These are phyloP conservation scores for Chloebia gouldiae DNA, from an alignment of 2,113 vertebrate species.

Conservation along the genomic window DNA sequence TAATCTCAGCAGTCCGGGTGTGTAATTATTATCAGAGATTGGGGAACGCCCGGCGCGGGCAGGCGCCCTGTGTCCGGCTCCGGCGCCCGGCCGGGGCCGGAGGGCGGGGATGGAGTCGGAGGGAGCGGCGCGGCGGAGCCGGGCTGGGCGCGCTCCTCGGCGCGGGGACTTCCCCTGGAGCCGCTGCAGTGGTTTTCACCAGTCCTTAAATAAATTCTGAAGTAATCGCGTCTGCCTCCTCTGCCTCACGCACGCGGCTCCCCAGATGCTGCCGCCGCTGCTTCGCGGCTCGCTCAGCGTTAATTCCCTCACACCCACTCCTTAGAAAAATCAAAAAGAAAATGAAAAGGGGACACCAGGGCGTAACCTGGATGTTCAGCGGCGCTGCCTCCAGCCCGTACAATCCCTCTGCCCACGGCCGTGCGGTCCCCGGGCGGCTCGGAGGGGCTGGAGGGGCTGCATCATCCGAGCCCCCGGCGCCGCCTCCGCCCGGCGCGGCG, in stretches of 20 bases:
- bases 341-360: not conserved
- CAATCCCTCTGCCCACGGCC: not conserved
- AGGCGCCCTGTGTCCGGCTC: rapidly evolving
- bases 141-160: not conserved
- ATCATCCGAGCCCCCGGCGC: not conserved
- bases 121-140: not conserved
- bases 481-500: too few species aligned
- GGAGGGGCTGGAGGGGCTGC: not conserved
- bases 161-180: slow-evolving; percentile 76
- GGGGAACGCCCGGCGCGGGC: not conserved
- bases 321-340: not conserved
- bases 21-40: not conserved
- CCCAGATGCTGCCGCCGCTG: slow-evolving; percentile 8
- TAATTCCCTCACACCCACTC: not conserved
- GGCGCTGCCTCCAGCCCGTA: not conserved
- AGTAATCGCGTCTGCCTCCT: slow-evolving; percentile 76
- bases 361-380: not conserved
- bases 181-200: slow-evolving; percentile 81
- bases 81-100: not conserved
- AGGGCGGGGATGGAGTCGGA: not conserved
- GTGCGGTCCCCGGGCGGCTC: not conserved
- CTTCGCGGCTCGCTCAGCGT: not conserved
- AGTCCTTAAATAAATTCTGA: slow-evolving; percentile 80
- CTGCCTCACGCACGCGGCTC: slow-evolving; percentile 67
- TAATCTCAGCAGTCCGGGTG: not conserved